phyloP scores from a whole-genome alignment of 1,140 invertebrate genomes.

The Bombus huntii region DNA sequence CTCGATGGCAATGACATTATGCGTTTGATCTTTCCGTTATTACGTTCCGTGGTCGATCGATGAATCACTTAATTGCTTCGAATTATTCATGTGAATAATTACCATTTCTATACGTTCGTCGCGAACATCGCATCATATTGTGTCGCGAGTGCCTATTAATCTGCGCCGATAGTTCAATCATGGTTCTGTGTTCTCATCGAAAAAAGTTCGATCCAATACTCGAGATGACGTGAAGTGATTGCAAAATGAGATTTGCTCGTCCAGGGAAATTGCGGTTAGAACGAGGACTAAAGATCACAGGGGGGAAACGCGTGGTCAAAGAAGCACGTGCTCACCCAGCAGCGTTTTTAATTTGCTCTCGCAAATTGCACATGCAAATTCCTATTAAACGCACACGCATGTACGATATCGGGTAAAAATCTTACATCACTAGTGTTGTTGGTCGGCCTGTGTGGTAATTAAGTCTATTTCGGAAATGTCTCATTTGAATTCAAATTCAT shows the following conservation, averaged over 20 bases:
- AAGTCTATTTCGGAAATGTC: too few relatives aligned
- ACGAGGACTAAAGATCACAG: not conserved
- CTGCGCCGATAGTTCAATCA: slow-evolving; percentile 11
- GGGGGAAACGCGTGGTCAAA: not conserved
- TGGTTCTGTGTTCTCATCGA: not conserved
- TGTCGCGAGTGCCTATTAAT: not conserved
- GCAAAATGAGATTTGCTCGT: not conserved
- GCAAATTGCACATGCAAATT: slow-evolving; percentile 16
- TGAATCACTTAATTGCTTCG: not conserved
- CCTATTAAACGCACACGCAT: not conserved
- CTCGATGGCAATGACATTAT: too few relatives aligned
- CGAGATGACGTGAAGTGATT: not conserved
- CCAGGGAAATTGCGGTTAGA: not conserved
- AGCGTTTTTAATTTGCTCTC: not conserved
- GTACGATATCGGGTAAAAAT: not conserved
- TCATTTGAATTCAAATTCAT: too few relatives aligned
- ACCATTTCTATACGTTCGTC: slow-evolving; percentile 26
- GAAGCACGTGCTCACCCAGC: not conserved
- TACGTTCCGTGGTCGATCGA: too few relatives aligned
- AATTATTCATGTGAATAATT: slow-evolving; percentile 35
- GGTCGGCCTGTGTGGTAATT: too few relatives aligned
- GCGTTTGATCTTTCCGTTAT: too few relatives aligned
- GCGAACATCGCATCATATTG: not conserved
- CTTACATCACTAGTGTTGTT: not conserved
- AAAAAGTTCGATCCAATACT: not conserved